These are phyloP conservation scores for Drosophila kuntzei DNA, from an alignment of 2,888 invertebrate species.

Conservation along the genomic window DNA sequence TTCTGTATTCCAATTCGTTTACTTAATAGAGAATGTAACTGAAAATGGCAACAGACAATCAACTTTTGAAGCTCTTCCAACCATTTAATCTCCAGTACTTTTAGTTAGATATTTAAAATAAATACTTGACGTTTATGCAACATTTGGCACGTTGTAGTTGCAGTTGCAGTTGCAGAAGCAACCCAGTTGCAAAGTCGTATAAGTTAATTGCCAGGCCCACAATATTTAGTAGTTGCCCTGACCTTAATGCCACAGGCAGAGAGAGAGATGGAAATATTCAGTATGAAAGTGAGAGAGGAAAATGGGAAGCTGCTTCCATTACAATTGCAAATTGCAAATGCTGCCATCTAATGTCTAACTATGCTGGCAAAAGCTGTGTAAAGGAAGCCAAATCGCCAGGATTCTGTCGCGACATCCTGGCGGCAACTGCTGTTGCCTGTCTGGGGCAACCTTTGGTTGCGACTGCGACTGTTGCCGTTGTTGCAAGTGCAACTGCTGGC, in stretches of 20 bases:
- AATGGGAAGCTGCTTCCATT: constrained; percentile 50
- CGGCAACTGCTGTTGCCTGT: constrained; percentile 51
- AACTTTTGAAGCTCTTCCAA: constrained; percentile 10
- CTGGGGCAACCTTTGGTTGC: constrained; percentile 15
- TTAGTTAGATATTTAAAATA: constrained; percentile 39
- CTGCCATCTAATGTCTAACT: constrained; percentile 72
- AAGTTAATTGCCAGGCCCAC: constrained; percentile 62
- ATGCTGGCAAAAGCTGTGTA: constrained; percentile 10
- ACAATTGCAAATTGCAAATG: constrained; percentile 81
- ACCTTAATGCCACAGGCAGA: constrained; percentile 36
- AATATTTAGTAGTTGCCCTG: constrained; percentile 36
- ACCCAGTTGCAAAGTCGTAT: constrained; percentile 13
- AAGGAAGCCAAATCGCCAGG: constrained; percentile 43
- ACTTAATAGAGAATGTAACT: constrained; percentile 6
- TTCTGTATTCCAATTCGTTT: constrained; percentile 11
- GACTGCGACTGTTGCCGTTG: background rate
- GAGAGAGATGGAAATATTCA: background rate
- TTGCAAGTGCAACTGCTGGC: constrained; percentile 16
- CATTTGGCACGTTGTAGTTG: constrained; percentile 20
- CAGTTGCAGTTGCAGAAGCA: constrained; percentile 11
- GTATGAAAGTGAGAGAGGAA: background rate
- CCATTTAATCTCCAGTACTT: constrained; percentile 40
- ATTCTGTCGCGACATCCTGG: constrained; percentile 67
- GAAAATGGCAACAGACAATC: constrained; percentile 24
- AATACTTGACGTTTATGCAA: constrained; percentile 41